Percentiles rank a stretch among this genome's conserved stretches.
Evolutionary conservation across 1,140 invertebrate species (phyloP).

Genomic region (Tetragnatha versicolor): DNA sequence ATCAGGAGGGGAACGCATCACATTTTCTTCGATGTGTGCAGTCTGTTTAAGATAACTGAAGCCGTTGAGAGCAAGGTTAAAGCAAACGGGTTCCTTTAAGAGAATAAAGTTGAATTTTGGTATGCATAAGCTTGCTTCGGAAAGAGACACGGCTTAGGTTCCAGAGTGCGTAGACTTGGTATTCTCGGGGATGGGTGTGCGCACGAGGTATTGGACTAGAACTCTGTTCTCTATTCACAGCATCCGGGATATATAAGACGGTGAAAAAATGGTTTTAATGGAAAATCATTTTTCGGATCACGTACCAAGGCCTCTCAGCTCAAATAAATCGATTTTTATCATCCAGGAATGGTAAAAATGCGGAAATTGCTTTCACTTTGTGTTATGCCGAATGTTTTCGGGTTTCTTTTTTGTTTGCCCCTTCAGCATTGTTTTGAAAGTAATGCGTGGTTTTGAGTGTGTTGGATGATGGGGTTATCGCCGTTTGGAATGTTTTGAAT

Average conservation of each 20-base stretch:
- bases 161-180: too few relatives aligned
- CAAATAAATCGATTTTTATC: constrained; percentile 37
- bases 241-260: constrained; percentile 17
- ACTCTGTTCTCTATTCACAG: constrained; percentile 34
- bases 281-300: constrained; percentile 36
- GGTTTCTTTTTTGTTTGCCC: neutral
- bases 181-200: constrained; percentile 7
- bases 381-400: constrained; percentile 17
- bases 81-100: too few relatives aligned
- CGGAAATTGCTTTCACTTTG: constrained; percentile 36
- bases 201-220: constrained; percentile 4
- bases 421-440: constrained; percentile 23
- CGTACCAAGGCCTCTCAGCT: constrained; percentile 9
- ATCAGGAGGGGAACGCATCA: too few relatives aligned
- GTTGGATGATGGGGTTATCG: too few relatives aligned
- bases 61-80: too few relatives aligned
- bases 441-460: too few relatives aligned
- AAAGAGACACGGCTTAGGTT: too few relatives aligned
- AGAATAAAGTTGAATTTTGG: too few relatives aligned
- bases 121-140: too few relatives aligned
- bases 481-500: too few relatives aligned
- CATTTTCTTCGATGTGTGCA: too few relatives aligned
- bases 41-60: too few relatives aligned
- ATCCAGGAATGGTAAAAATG: constrained; percentile 6
- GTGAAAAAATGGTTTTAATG: constrained; percentile 36